Evolutionary conservation across 2,113 vertebrate species (phyloP).

Genomic region (Lophochroa leadbeateri): DNA sequence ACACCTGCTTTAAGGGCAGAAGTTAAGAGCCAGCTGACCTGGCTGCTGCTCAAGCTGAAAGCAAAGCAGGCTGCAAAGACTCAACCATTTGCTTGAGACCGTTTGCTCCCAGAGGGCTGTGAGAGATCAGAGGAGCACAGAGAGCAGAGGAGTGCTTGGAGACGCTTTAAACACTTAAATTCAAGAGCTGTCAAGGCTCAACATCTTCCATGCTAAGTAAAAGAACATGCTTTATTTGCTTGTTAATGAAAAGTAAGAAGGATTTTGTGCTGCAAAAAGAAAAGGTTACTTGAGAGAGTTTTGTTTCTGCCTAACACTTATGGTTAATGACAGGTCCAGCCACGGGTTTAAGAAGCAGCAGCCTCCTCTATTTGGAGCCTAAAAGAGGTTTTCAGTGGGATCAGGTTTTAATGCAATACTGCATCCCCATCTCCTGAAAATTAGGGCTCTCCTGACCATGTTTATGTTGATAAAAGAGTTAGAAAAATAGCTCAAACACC

Average conservation of each 20-base stretch:
- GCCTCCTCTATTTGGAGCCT: background rate
- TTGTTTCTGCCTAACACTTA: background rate
- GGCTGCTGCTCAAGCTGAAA: constrained; percentile 24
- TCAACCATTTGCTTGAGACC: background rate
- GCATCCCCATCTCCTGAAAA: background rate
- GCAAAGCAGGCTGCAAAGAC: background rate
- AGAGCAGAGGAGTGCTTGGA: background rate
- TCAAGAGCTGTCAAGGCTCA: background rate
- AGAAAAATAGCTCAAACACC: background rate
- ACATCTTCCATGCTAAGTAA: background rate
- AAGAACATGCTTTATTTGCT: background rate
- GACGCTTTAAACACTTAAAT: background rate
- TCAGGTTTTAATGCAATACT: background rate
- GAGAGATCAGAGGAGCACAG: background rate
- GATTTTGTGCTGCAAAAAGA: background rate
- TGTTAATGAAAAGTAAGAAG: background rate
- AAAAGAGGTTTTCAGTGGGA: background rate
- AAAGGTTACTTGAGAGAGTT: background rate
- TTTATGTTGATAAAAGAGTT: background rate
- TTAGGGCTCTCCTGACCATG: no score
- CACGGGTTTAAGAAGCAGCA: background rate
- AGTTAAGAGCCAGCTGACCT: constrained; percentile 12
- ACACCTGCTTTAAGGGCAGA: background rate
- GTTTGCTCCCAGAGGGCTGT: background rate
- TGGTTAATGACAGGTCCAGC: background rate